phyloP scores from a whole-genome alignment of 2,113 vertebrate species.

The Pithys albifrons region DNA sequence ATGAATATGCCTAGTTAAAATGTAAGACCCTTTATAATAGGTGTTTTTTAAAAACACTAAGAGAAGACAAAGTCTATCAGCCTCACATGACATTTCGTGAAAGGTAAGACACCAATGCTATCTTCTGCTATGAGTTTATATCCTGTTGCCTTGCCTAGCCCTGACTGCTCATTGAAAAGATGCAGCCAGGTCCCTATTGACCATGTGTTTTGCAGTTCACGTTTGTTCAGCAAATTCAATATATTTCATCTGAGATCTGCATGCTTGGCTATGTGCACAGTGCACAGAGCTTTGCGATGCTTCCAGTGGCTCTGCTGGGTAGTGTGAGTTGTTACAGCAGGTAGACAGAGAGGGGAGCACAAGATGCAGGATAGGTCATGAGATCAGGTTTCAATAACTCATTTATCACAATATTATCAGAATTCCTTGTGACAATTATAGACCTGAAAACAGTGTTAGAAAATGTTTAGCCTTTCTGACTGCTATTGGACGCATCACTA shows the following conservation, averaged over 20 bases:
- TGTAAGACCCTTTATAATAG: not conserved
- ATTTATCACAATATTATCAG: not conserved
- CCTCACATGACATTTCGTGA: not conserved
- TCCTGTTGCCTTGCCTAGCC: not conserved
- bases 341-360: not conserved
- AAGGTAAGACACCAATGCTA: not conserved
- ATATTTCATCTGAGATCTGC: not conserved
- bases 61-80: not conserved
- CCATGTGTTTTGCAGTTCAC: not conserved
- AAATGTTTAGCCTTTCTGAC: not conserved
- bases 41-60: not conserved
- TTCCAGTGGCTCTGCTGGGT: not conserved
- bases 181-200: not conserved
- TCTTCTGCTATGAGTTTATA: not conserved
- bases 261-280: not conserved
- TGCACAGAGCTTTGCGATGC: not conserved
- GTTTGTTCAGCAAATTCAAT: not conserved
- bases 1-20: not conserved
- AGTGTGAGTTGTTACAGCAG: not conserved
- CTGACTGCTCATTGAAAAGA: not conserved
- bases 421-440: not conserved
- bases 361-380: not conserved
- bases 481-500: not conserved
- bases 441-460: not conserved
- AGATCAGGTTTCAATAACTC: not conserved